A percentile compares a stretch with the other conserved stretches of the same genome.
phyloP scores from a whole-genome alignment of 1,140 invertebrate species.

The Lucilia sericata region DNA sequence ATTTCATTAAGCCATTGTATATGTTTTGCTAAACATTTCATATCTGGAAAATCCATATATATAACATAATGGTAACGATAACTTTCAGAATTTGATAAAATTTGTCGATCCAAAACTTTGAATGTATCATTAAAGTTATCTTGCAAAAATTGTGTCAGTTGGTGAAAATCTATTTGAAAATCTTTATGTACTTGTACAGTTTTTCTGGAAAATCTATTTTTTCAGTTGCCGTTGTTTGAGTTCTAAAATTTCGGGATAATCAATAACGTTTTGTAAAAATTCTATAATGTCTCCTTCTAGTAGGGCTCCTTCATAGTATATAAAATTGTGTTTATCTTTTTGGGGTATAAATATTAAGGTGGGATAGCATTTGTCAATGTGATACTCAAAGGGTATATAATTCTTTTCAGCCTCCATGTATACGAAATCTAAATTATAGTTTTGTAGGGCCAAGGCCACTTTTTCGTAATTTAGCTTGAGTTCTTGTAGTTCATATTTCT shows the following conservation, averaged over 20 bases:
- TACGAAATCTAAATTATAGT: constrained; percentile 26
- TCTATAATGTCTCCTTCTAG: background rate
- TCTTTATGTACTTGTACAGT: too few relatives aligned
- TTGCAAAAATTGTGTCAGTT: too few relatives aligned
- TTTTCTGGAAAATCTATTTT: too few relatives aligned
- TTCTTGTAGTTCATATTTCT: too few relatives aligned
- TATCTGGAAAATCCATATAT: background rate
- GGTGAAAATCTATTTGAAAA: too few relatives aligned
- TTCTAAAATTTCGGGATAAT: background rate
- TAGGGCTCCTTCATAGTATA: background rate
- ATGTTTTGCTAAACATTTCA: background rate
- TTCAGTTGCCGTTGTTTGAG: background rate
- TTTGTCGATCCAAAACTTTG: background rate
- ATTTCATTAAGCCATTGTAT: background rate
- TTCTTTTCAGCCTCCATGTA: constrained; percentile 38
- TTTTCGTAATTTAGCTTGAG: background rate
- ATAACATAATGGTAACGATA: too few relatives aligned
- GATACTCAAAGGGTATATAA: constrained; percentile 39
- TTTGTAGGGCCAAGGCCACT: background rate
- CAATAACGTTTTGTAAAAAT: background rate
- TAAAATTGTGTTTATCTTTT: constrained; percentile 17
- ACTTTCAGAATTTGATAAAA: too few relatives aligned
- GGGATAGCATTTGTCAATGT: constrained; percentile 9
- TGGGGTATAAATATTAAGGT: constrained; percentile 2
- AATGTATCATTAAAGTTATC: too few relatives aligned